Evolutionary conservation across 2,113 vertebrate species (phyloP).

Genomic region (Mobula birostris): DNA sequence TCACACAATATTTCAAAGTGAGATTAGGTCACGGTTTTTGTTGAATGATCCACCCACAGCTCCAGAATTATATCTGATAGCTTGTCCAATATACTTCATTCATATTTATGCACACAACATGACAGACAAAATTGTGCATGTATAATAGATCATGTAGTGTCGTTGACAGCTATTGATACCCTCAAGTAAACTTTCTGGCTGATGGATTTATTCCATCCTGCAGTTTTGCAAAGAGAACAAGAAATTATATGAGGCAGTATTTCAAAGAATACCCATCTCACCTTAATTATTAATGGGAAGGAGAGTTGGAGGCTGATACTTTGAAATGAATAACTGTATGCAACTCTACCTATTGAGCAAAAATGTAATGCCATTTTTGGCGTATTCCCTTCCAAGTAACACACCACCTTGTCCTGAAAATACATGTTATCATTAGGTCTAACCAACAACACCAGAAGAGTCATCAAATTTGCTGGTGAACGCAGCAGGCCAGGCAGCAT

Average conservation of each 20-base stretch:
- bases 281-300: neutral
- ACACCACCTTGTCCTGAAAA: no score
- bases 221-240: neutral
- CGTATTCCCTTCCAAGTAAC: neutral
- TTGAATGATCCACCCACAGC: neutral
- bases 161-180: neutral
- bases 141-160: neutral
- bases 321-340: neutral
- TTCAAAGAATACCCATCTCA: neutral
- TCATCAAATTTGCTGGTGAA: no score
- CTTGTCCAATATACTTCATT: neutral
- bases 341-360: neutral
- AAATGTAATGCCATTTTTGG: neutral
- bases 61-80: neutral
- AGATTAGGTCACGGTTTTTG: neutral
- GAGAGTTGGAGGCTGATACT: no score
- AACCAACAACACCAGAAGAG: no score
- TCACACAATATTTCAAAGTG: neutral
- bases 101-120: neutral
- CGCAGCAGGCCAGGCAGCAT: no score
- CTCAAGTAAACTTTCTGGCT: neutral
- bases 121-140: neutral
- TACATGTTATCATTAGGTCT: no score
- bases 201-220: neutral
- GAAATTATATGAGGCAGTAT: neutral